Conservation (phyloP, 2,888 invertebrate species). For the Amiota communis region DNA sequence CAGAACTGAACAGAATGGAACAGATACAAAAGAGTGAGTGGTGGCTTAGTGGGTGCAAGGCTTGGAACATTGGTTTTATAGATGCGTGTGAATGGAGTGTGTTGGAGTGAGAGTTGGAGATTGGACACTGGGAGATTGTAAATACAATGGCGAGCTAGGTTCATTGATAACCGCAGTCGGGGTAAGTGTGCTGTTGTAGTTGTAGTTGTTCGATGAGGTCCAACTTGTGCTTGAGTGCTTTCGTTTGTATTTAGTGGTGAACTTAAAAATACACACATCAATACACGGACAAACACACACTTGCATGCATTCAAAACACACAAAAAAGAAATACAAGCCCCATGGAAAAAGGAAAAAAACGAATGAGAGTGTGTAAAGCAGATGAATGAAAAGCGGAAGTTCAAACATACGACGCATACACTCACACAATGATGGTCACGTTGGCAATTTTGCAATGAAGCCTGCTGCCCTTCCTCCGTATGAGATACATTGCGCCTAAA, state of each 20-base stretch:
- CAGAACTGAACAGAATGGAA: neutral
- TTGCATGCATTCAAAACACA: slow-evolving; percentile 45
- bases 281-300: slow-evolving; percentile 30
- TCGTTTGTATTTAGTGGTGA: slow-evolving; percentile 72
- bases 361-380: slow-evolving; percentile 23
- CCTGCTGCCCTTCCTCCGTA: neutral
- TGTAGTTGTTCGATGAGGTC: slow-evolving; percentile 44
- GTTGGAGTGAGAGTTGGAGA: neutral
- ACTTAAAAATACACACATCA: slow-evolving; percentile 66
- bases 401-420: neutral
- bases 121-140: neutral
- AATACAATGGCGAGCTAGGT: slow-evolving; percentile 22
- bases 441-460: slow-evolving; percentile 17
- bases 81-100: neutral
- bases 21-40: too few relatives aligned
- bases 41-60: too few relatives aligned
- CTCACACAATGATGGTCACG: neutral
- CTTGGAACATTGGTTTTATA: too few relatives aligned
- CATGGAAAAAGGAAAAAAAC: slow-evolving; percentile 27
- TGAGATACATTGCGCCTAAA: slow-evolving; percentile 34
- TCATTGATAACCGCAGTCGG: neutral
- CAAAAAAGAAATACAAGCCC: slow-evolving; percentile 40
- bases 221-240: slow-evolving; percentile 70
- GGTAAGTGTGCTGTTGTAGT: slow-evolving; percentile 3
- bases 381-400: slow-evolving; percentile 14